These are phyloP conservation scores for Ammospiza maritima DNA, from an alignment of 2,797 vertebrate genomes.

Conservation along the genomic window DNA sequence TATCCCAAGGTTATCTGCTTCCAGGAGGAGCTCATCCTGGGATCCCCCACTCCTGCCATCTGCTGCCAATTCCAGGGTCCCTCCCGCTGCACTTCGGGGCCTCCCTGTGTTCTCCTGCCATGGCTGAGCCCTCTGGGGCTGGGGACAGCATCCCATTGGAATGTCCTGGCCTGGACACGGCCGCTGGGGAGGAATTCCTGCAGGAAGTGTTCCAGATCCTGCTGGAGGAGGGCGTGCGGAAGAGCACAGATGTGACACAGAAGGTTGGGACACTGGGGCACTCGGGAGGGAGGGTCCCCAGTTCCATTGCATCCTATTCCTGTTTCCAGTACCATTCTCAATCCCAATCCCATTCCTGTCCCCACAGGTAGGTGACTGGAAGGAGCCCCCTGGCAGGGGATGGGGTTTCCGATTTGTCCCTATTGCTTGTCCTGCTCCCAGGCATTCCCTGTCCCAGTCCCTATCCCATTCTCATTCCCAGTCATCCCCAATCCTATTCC, in stretches of 20 bases:
- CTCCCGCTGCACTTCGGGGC: rapidly evolving
- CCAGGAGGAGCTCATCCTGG: neutral
- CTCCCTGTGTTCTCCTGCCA: neutral
- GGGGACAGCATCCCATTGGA: neutral
- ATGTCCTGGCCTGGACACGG: neutral
- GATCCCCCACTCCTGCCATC: neutral
- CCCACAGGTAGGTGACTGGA: neutral
- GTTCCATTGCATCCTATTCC: neutral
- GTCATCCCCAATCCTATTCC: neutral
- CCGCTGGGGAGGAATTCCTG: neutral
- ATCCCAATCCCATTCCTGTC: neutral
- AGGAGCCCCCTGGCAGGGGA: neutral
- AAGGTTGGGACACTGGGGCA: neutral
- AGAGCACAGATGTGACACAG: neutral
- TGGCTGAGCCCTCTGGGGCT: neutral
- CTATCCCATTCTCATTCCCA: neutral
- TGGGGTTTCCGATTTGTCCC: neutral
- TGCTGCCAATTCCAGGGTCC: neutral
- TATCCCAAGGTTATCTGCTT: neutral
- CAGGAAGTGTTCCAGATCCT: neutral
- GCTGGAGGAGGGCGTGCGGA: neutral
- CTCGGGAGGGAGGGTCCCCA: neutral
- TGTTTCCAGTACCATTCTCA: neutral
- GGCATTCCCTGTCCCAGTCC: neutral
- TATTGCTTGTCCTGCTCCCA: neutral